Base-by-base conservation (phyloP, 2,888 invertebrate species). In the Trilocha varians region DNA sequence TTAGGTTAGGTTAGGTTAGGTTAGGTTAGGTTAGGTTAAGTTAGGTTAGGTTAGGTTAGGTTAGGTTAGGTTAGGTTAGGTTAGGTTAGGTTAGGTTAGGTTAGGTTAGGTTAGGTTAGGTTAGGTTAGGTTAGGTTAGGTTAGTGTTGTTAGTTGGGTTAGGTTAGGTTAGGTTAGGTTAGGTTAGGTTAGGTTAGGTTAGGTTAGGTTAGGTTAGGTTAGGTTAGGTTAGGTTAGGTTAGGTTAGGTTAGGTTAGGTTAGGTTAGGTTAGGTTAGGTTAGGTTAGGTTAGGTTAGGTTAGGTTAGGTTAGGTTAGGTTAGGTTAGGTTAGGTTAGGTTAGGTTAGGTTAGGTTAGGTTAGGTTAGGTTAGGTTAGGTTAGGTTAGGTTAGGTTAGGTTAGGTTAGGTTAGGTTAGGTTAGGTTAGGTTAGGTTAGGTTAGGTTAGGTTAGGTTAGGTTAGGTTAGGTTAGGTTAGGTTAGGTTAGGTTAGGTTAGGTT, bases 1-100 rank as follows among this genome's bases (percentile, higher is more conserved):
- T 38, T n/a, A 38, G 38, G 38, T 38, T 38, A 38, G 38, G 38
- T 38, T 38, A 38, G 38, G 38, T 38, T 38, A 38, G 38, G 38
- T 38, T 38, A 38, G 38, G 38, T 38, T 38, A 38, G 38, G 38
- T 38, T 38, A 38, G 38, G 38, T 38, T 38, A 38, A 25, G 38
- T 38, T 38, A 38, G 38, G 38, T 38, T 38, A 38, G 38, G 38
- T 38, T 38, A 38, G 38, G 38, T 38, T 38, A 38, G 38, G 38
- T 38, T 38, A 38, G 37, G 37, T 37, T 37, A 37, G 37, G 37
- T 37, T 36, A 15, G 13, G 36, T 13, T 15, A 34, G 38, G 38
- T 38, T 38, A 38, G 38, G 38, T 38, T 38, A 38, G 38, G 38
- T 38, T 38, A 38, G 38, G 38, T 38, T 38, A 38, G 38, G 38